These are phyloP conservation scores for Aphis gossypii DNA, from an alignment of 1,140 invertebrate species.

Conservation along the genomic window DNA sequence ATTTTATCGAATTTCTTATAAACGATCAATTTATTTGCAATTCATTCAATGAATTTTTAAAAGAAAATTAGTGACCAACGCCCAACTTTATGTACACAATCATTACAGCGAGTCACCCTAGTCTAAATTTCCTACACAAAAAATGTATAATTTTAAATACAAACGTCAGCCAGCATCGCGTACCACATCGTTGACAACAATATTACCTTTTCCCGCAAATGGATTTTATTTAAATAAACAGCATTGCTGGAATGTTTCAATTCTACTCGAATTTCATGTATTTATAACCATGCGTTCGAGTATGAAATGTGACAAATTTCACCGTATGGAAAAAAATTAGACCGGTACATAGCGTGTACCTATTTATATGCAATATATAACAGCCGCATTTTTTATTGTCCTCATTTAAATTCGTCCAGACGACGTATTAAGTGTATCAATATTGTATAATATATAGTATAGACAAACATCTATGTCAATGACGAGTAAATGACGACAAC, in stretches of 20 bases:
- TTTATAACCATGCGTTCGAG: neutral
- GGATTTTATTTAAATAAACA: conserved; percentile 2
- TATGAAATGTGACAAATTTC: conserved; percentile 30
- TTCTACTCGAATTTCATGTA: conserved; percentile 28
- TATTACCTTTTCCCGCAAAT: neutral
- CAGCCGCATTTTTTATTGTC: neutral
- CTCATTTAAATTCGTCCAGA: neutral
- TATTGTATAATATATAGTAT: neutral
- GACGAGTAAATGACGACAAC: neutral
- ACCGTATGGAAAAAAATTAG: neutral
- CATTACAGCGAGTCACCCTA: neutral
- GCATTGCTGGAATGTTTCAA: neutral
- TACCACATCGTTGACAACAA: neutral
- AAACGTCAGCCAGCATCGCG: neutral
- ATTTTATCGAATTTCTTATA: neutral
- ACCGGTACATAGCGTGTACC: neutral
- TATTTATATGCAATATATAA: neutral
- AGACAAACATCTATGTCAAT: neutral
- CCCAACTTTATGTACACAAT: neutral
- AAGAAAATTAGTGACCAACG: neutral
- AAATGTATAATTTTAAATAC: conserved; percentile 37
- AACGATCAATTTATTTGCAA: neutral
- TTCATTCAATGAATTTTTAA: neutral
- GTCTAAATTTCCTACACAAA: neutral
- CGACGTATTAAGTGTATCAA: neutral